phyloP scores from a whole-genome alignment of 2,797 vertebrate species.

The Chelon auratus region DNA sequence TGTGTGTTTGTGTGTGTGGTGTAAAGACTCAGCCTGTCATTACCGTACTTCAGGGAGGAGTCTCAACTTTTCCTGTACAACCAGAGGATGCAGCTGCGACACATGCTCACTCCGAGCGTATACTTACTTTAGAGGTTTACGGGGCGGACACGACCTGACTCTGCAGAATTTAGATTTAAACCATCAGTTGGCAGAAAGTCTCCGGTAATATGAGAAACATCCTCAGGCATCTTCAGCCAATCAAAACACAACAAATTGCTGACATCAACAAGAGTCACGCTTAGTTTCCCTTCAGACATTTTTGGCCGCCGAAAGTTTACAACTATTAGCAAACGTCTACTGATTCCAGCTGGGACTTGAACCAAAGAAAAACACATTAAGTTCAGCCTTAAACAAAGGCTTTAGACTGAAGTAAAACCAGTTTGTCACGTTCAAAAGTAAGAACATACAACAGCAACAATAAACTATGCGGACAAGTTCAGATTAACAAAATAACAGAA shows the following conservation, averaged over 20 bases:
- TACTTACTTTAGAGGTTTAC: constrained; percentile 13
- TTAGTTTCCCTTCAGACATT: background rate
- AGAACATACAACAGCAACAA: too few relatives aligned
- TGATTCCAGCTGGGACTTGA: too few relatives aligned
- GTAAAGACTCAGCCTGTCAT: constrained; percentile 57
- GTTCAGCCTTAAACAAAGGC: too few relatives aligned
- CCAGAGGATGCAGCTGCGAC: constrained; percentile 65
- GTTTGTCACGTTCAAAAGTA: too few relatives aligned
- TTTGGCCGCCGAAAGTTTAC: background rate
- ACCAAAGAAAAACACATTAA: too few relatives aligned
- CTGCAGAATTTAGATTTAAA: constrained; percentile 26
- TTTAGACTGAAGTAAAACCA: too few relatives aligned
- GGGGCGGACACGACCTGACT: constrained; percentile 27
- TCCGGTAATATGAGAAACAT: background rate
- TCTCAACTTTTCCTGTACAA: constrained; percentile 54
- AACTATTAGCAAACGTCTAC: background rate
- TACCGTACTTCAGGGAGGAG: constrained; percentile 64
- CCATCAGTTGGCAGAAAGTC: background rate
- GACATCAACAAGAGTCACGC: background rate
- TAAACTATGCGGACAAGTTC: too few relatives aligned
- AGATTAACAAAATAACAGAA: too few relatives aligned
- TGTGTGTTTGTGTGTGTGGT: constrained; percentile 22
- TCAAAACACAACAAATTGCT: constrained; percentile 9
- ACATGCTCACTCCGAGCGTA: constrained; percentile 18
- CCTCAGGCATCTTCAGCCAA: constrained; percentile 8